phyloP scores from a whole-genome alignment of 2,797 vertebrate species.

The Distichodus sexfasciatus region DNA sequence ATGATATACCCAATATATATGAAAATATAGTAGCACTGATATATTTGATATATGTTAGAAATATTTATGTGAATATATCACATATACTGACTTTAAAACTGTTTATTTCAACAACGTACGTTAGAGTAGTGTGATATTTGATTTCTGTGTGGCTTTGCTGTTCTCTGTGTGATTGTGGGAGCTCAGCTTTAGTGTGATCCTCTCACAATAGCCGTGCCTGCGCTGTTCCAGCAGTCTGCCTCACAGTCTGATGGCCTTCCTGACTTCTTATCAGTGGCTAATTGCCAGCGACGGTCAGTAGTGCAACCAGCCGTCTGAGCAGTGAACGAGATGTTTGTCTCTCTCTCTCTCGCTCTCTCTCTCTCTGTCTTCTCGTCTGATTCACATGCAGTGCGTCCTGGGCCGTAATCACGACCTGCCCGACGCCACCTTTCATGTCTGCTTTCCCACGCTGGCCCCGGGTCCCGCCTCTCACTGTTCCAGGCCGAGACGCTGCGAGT shows the following conservation, averaged over 20 bases:
- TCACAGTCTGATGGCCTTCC: constrained; percentile 46
- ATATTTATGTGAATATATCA: no score
- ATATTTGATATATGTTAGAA: no score
- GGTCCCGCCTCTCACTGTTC: constrained; percentile 30
- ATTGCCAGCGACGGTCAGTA: constrained; percentile 65
- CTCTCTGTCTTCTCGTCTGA: constrained; percentile 31
- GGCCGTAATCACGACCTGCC: constrained; percentile 48
- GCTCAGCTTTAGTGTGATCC: constrained; percentile 15
- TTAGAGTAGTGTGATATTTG: no score
- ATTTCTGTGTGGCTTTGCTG: not conserved
- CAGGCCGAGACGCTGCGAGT: constrained; percentile 30
- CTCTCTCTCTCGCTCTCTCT: not conserved
- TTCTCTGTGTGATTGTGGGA: constrained; percentile 3
- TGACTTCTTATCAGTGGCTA: constrained; percentile 66
- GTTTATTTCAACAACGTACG: no score
- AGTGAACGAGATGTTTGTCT: constrained; percentile 25
- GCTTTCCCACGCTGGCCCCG: constrained; percentile 66
- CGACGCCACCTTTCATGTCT: constrained; percentile 64
- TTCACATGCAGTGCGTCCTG: constrained; percentile 46
- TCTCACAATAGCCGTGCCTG: constrained; percentile 13
- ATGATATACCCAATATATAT: no score
- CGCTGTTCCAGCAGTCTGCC: constrained; percentile 28
- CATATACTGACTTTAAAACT: no score
- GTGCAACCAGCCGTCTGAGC: constrained; percentile 53
- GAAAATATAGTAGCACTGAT: no score